Conservation (phyloP, 2,113 vertebrate genomes). For the Himantopus leucocephalus region DNA sequence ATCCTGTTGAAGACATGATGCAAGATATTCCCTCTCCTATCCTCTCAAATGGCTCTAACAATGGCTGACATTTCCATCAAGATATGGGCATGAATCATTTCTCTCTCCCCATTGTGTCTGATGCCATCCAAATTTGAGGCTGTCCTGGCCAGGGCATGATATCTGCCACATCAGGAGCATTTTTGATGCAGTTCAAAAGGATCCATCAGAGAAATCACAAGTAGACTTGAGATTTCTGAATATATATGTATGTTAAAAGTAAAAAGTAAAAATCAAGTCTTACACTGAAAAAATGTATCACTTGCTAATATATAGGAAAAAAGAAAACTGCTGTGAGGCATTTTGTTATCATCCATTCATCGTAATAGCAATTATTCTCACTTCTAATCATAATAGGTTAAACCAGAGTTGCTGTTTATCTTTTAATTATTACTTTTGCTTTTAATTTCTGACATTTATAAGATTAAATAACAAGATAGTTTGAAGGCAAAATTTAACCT, state of each 20-base stretch:
- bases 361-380: not conserved
- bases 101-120: not conserved
- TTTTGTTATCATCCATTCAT: not conserved
- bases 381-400: not conserved
- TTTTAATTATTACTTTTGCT: not conserved
- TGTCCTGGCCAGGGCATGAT: not conserved
- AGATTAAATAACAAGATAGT: not conserved
- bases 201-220: not conserved
- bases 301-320: not conserved
- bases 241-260: not conserved
- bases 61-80: not conserved
- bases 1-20: not conserved
- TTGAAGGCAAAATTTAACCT: not conserved
- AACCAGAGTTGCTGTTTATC: not conserved
- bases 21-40: not conserved
- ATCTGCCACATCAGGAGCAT: not conserved
- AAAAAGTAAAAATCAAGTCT: not conserved
- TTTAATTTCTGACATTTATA: not conserved
- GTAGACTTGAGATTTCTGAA: not conserved
- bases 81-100: not conserved
- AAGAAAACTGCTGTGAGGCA: not conserved
- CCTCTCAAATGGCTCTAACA: not conserved
- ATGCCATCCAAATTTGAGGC: not conserved
- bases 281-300: not conserved
- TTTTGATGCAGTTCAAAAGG: not conserved